A percentile compares a stretch with the other conserved stretches of the same genome.
phyloP scores from a whole-genome alignment of 2,113 vertebrate genomes.

The Rhynchopsitta pachyrhyncha region DNA sequence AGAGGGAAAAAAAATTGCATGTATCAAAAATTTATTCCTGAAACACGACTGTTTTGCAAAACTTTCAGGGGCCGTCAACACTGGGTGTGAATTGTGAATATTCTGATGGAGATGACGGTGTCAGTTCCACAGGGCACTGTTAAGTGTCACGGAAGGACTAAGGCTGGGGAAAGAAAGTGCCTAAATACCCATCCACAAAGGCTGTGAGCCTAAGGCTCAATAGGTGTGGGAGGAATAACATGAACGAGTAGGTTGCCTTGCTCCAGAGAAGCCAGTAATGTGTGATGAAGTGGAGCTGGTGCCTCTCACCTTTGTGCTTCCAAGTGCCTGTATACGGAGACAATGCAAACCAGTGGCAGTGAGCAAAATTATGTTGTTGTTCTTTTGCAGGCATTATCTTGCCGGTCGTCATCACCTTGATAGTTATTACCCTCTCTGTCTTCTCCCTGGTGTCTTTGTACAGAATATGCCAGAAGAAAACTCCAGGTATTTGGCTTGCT shows the following conservation, averaged over 20 bases:
- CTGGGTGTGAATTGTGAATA: background rate
- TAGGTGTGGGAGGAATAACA: constrained; percentile 13
- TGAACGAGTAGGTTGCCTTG: background rate
- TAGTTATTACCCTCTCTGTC: constrained; percentile 71
- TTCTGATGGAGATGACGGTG: background rate
- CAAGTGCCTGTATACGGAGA: background rate
- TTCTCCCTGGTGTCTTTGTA: constrained; percentile 76
- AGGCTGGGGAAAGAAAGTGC: background rate
- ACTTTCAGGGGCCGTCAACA: background rate
- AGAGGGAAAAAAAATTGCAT: background rate
- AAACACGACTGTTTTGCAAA: background rate
- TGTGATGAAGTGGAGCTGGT: background rate
- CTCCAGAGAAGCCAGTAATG: background rate
- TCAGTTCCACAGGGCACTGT: background rate
- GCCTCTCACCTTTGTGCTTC: background rate
- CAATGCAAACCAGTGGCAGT: background rate
- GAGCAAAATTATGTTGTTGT: background rate
- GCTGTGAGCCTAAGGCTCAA: constrained; percentile 39
- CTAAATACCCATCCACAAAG: background rate
- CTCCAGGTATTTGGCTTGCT: constrained; percentile 68
- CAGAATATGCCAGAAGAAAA: constrained; percentile 76
- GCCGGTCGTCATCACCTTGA: constrained; percentile 75
- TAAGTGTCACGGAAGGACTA: background rate
- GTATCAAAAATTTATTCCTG: background rate
- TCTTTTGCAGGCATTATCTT: constrained; percentile 72